These are phyloP conservation scores for Semibalanus balanoides DNA, from an alignment of 1,140 invertebrate genomes.

Conservation along the genomic window DNA sequence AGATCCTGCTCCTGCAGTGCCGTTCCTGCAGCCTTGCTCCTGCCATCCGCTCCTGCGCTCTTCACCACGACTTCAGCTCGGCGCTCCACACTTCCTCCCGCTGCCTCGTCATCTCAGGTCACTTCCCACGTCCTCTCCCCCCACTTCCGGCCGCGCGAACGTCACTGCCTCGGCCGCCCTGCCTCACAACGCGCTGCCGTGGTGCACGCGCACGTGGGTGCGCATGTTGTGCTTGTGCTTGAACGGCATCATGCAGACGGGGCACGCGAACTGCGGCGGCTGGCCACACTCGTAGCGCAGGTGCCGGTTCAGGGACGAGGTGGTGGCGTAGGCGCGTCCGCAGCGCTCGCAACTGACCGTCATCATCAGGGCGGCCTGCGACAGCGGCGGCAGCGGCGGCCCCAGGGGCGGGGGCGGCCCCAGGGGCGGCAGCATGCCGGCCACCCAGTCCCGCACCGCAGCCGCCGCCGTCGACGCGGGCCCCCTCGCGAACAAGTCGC, in stretches of 20 bases:
- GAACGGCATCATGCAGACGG: background rate
- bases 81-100: too few species aligned
- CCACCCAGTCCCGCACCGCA: too few species aligned
- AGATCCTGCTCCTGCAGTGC: too few species aligned
- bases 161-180: background rate
- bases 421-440: background rate
- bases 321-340: constrained; percentile 44
- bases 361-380: too few species aligned
- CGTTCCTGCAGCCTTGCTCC: too few species aligned
- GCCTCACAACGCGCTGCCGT: background rate
- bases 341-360: constrained; percentile 36
- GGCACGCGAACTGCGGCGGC: background rate
- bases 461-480: too few species aligned
- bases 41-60: too few species aligned
- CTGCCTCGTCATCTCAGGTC: too few species aligned
- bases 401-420: too few species aligned
- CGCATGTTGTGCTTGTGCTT: background rate
- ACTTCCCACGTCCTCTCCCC: too few species aligned
- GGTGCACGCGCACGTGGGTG: background rate
- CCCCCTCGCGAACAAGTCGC: background rate
- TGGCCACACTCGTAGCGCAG: constrained; percentile 62
- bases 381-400: background rate
- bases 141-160: background rate
- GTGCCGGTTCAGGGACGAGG: constrained; percentile 48
- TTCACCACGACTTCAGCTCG: too few species aligned